Percentiles rank a stretch among this genome's conserved stretches.
These are phyloP conservation scores for Platyrinchus mystaceus DNA, from an alignment of 2,797 vertebrate species.

Conservation along the genomic window DNA sequence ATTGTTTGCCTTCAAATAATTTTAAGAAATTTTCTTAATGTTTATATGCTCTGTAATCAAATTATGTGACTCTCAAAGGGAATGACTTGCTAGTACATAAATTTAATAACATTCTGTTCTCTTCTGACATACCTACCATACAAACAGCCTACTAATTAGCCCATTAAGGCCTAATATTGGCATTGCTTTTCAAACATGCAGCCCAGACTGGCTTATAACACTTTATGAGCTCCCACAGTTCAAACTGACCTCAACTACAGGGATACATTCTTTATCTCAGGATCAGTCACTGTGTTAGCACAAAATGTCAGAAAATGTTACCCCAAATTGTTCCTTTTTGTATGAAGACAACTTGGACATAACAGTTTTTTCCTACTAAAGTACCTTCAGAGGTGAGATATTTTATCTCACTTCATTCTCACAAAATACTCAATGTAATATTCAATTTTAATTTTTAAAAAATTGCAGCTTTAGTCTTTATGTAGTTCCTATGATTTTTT, in stretches of 20 bases:
- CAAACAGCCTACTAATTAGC: not conserved
- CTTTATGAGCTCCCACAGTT: not conserved
- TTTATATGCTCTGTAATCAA: not conserved
- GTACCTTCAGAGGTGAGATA: not conserved
- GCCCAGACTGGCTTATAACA: not conserved
- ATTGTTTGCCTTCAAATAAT: not conserved
- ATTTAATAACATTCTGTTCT: not conserved
- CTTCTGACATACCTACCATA: not conserved
- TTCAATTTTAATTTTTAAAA: not conserved
- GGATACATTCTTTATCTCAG: not conserved
- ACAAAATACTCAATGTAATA: not conserved
- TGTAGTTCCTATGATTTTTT: not conserved
- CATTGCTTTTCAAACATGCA: not conserved
- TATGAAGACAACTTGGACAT: not conserved
- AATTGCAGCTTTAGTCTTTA: not conserved
- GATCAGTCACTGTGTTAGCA: not conserved
- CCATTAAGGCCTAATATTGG: not conserved
- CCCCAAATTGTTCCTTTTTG: not conserved
- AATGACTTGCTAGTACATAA: not conserved
- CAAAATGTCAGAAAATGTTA: not conserved
- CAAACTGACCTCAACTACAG: not conserved
- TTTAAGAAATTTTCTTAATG: not conserved
- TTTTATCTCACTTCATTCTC: not conserved
- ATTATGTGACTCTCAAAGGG: not conserved
- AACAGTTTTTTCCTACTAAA: not conserved